Percentiles rank a stretch among this genome's conserved stretches.
These are phyloP conservation scores for Aproaerema taeniolella DNA, from an alignment of 2,888 invertebrate genomes.

Conservation along the genomic window DNA sequence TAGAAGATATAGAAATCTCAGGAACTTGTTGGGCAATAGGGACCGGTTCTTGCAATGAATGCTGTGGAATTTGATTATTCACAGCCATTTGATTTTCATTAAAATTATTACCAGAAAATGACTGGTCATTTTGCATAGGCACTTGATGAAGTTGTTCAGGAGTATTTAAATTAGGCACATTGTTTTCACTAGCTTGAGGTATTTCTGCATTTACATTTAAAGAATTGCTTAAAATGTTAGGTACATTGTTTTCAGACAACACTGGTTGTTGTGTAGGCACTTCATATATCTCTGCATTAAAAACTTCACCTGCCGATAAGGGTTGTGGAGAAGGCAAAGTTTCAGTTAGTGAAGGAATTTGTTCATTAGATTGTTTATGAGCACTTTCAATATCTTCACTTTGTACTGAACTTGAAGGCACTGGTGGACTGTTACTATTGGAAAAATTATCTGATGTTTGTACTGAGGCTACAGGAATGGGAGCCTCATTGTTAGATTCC, in stretches of 20 bases:
- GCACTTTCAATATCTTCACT: not conserved
- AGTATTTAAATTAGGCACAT: conserved; percentile 25
- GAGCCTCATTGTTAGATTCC: not conserved
- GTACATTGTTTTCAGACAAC: conserved; percentile 31
- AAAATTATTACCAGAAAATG: conserved; percentile 13
- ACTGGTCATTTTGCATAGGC: conserved; percentile 18
- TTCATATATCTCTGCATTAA: no score
- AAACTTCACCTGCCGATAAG: conserved; percentile 25
- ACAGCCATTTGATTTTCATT: conserved; percentile 14
- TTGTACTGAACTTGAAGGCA: no score
- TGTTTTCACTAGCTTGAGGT: conserved; percentile 20
- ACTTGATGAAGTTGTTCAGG: conserved; percentile 18
- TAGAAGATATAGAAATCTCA: no score
- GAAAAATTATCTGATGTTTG: not conserved
- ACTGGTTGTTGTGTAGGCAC: conserved; percentile 32
- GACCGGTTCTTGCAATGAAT: conserved; percentile 6
- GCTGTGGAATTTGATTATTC: conserved; percentile 5
- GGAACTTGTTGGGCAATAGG: no score
- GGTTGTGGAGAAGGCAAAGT: conserved; percentile 22
- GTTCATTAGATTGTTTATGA: not conserved
- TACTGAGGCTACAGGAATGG: not conserved
- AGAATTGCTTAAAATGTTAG: conserved; percentile 32
- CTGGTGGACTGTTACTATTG: not conserved
- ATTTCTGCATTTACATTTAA: conserved; percentile 23
- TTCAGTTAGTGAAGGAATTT: not conserved